phyloP scores from a whole-genome alignment of 2,113 vertebrate genomes.

The Hemiprocne comata region DNA sequence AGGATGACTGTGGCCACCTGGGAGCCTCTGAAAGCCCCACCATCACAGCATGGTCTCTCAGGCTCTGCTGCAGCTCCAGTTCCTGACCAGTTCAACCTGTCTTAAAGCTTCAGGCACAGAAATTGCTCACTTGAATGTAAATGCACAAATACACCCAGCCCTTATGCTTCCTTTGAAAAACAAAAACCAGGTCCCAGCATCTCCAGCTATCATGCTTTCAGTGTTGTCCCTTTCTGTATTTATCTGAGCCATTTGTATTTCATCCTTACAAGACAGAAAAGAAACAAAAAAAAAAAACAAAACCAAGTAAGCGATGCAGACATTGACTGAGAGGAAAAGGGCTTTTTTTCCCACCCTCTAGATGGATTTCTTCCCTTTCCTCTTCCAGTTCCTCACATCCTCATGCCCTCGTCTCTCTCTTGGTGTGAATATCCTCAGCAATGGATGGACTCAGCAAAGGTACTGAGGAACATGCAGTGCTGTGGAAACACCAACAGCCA shows the following conservation, averaged over 20 bases:
- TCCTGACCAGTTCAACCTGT: background rate
- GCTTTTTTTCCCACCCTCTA: background rate
- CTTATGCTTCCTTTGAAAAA: background rate
- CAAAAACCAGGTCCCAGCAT: background rate
- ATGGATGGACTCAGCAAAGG: background rate
- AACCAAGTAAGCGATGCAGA: background rate
- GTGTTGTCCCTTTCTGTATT: background rate
- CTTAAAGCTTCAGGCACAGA: background rate
- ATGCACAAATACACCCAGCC: background rate
- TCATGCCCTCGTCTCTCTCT: background rate
- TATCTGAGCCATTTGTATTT: background rate
- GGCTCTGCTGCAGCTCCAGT: accelerated
- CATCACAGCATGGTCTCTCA: accelerated
- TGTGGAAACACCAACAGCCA: background rate
- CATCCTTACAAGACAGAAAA: background rate
- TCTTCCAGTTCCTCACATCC: background rate
- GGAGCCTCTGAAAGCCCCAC: background rate
- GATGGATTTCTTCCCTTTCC: background rate
- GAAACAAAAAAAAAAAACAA: background rate
- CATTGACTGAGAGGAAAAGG: background rate
- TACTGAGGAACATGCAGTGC: background rate
- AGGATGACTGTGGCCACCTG: background rate
- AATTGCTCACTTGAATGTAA: background rate
- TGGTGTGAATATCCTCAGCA: background rate
- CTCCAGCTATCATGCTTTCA: background rate